Evolutionary conservation across 2,888 invertebrate species (phyloP), one percentile per base, ranked within the genome.

Genomic region (Caprella mutica): DNA sequence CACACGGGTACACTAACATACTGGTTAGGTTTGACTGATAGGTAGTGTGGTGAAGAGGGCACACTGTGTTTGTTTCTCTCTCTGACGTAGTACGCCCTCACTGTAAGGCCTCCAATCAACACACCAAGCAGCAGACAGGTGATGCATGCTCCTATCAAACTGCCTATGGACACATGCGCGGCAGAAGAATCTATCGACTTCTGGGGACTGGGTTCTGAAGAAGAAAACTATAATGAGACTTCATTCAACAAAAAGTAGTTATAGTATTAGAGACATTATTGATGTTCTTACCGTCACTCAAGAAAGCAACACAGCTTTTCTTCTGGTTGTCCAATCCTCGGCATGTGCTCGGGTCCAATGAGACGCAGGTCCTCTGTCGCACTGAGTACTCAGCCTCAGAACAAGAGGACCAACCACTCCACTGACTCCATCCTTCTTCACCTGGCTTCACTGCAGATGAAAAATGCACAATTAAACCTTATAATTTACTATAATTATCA

Each of bases 41-140:
- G 85, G 70, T 87, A 89, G 70, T 85, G 86, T 0, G 86, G 86
- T 52, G 85, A 84, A 40, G 85, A 81, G 78, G 78, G 57, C 74
- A 74, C 61, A 75, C 56, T 50, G 39, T 42, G 79, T 77, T 56
- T 74, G 73, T 60, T 75, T 21, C 56, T 51, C 44, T 57, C 69
- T 67, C 71, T 71, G 69, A 71, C 75, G 70, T 70, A 70, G 66
- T 78, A 80, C 70, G 68, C 76, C 69, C 74, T 78, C 59, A 71
- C 77, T 58, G 74, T 61, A 48, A 71, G 60, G 53, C 73, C 70
- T n/a, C 73, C 69, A 60, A 69, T 70, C 65, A 68, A 72, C 72
- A 70, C 73, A 67, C 68, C 79, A 67, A 71, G 69, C 6, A 65
- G 19, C 46, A 68, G 65, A 27, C 67, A 65, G 9, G 58, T 64